Percentiles rank a stretch among this genome's conserved stretches.
phyloP scores from a whole-genome alignment of 1,140 invertebrate species.

The Mercenaria mercenaria region DNA sequence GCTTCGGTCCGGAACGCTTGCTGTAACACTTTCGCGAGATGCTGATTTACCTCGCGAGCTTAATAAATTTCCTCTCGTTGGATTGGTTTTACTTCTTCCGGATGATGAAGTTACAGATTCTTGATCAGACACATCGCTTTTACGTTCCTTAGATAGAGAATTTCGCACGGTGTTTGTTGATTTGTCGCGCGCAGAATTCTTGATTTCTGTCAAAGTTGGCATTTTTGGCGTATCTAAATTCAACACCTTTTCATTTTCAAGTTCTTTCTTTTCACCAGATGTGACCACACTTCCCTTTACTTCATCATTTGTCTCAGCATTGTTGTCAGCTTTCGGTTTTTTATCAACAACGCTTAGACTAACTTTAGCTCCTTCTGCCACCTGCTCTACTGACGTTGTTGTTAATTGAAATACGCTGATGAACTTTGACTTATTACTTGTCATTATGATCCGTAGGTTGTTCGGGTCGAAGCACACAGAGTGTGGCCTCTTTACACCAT shows the following conservation, averaged over 20 bases:
- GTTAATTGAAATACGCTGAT: slow-evolving; percentile 50
- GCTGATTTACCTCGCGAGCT: background rate
- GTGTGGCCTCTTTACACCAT: slow-evolving; percentile 43
- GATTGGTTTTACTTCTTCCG: background rate
- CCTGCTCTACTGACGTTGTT: background rate
- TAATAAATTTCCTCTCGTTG: background rate
- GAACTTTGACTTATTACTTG: slow-evolving; percentile 33
- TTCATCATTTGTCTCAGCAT: background rate
- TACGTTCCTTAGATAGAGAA: background rate
- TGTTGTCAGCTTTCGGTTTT: background rate
- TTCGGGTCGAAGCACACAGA: slow-evolving; percentile 32
- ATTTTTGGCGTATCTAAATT: background rate
- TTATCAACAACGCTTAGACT: background rate
- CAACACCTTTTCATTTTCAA: background rate
- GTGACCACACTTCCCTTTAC: background rate
- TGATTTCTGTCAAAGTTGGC: background rate
- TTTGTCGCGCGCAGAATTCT: background rate
- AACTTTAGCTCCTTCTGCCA: slow-evolving; percentile 27
- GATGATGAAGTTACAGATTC: background rate
- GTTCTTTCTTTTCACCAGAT: background rate
- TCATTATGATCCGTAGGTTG: slow-evolving; percentile 24
- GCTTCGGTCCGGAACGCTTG: background rate
- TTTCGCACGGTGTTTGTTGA: background rate
- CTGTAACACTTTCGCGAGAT: background rate
- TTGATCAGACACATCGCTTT: background rate